Base-by-base conservation (phyloP, 2,888 invertebrate species). In the Trachelus troglodyta region DNA sequence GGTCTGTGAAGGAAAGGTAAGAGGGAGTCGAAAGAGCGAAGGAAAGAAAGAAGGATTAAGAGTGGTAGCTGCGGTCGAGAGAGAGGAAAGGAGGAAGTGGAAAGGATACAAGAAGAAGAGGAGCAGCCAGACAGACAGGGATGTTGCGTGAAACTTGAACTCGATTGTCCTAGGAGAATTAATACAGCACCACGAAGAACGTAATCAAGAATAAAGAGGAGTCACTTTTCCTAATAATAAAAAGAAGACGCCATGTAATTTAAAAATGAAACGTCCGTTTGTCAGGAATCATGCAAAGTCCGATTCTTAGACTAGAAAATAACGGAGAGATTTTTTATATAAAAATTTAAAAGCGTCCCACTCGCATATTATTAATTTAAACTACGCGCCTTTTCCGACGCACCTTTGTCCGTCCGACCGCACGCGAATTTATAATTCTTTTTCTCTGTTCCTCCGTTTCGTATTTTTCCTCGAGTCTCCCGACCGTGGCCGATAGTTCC, bases 1-100 rank as follows among this genome's bases (percentile, higher is more conserved):
- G 74, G 75, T 77, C 74, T 78, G 71, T 74, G 78, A 68, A 77
- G 30, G 37, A 75, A 73, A 74, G 79, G 77, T 71, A 74, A 76
- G 75, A 69, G 74, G 71, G 75, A 79, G 79, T 56, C 56, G 31
- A 75, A 75, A 76, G 75, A 76, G 40, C 68, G 79, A 76, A 73
- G 74, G 76, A 74, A 75, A 37, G 33, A 75, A 37, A 56, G 34
- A 40, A 23, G 78, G 75, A 69, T 75, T 34, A 73, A 69, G 75
- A 73, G 30, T 69, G 74, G 73, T 30, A 73, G 40, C 37, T 31
- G 1, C 12, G 40, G 37, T 11, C 35, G 73, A 35, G 74, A 74
- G 75, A 74, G 69, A 73, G 76, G 69, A 40, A 75, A 69, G 69
- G 69, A 69, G 80, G 74, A 69, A 74, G 71, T 75, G 75, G 76